Conservation (phyloP, 2,113 vertebrate species). For the Tympanuchus pallidicinctus region DNA sequence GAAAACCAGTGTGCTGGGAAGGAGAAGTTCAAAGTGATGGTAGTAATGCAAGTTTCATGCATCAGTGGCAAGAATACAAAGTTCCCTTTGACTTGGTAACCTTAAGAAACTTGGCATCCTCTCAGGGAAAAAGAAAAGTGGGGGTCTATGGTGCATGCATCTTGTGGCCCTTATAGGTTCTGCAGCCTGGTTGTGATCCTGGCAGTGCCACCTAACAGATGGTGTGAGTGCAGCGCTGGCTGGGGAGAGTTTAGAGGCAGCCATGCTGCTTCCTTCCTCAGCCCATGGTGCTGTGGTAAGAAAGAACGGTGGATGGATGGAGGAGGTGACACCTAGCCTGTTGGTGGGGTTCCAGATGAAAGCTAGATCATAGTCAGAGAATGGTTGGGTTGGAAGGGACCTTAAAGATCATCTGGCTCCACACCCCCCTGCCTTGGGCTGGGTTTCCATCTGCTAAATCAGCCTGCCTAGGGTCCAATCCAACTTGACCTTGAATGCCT, state of each 20-base stretch:
- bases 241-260: background rate
- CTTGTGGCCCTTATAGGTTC: background rate
- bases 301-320: background rate
- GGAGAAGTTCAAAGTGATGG: background rate
- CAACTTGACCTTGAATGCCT: no score
- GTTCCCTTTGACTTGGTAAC: background rate
- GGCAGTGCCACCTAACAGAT: background rate
- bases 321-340: background rate
- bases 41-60: background rate
- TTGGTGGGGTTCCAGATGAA: background rate
- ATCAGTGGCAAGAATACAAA: background rate
- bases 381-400: no score
- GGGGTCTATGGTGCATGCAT: accelerated
- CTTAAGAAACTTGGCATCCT: background rate
- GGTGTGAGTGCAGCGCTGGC: accelerated
- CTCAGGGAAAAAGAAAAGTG: background rate
- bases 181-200: background rate
- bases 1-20: background rate
- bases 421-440: no score
- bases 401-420: no score
- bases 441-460: no score
- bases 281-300: background rate
- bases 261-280: background rate
- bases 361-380: background rate
- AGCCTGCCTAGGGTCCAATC: no score